Conservation (phyloP, 2,113 vertebrate species). For the Corythaixoides concolor region DNA sequence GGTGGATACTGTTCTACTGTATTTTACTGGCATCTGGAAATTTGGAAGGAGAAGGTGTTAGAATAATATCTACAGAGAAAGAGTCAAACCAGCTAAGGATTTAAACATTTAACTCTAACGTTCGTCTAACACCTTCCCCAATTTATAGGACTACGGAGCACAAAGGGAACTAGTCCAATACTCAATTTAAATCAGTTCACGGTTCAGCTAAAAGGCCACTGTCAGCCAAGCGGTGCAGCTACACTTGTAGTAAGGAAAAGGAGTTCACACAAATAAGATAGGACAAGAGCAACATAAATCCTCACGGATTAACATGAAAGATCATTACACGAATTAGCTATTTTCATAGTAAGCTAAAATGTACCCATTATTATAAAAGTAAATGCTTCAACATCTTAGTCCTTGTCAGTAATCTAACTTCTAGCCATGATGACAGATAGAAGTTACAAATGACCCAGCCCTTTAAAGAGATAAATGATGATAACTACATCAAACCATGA, state of each 20-base stretch:
- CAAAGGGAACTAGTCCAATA: background rate
- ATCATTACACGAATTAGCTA: background rate
- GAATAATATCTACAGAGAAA: constrained; percentile 15
- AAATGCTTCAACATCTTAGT: background rate
- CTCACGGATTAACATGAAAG: background rate
- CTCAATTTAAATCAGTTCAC: constrained; percentile 1
- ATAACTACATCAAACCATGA: constrained; percentile 1
- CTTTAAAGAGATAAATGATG: constrained; percentile 11
- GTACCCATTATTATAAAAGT: background rate
- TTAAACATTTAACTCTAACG: background rate
- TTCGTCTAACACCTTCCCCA: background rate
- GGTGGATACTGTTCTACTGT: background rate
- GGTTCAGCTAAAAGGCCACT: constrained; percentile 25
- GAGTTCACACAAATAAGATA: background rate
- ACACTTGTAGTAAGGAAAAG: background rate
- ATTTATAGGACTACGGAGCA: background rate
- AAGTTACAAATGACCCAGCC: background rate
- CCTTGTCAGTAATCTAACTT: background rate
- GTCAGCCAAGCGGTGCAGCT: background rate
- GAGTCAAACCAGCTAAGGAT: background rate
- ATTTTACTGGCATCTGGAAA: background rate
- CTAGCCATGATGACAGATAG: background rate
- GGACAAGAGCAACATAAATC: background rate
- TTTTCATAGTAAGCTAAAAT: background rate
- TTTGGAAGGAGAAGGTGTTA: background rate